Evolutionary conservation across 2,888 invertebrate species (phyloP), one percentile per base, ranked within the genome.

Genomic region (Harpalus rufipes): DNA sequence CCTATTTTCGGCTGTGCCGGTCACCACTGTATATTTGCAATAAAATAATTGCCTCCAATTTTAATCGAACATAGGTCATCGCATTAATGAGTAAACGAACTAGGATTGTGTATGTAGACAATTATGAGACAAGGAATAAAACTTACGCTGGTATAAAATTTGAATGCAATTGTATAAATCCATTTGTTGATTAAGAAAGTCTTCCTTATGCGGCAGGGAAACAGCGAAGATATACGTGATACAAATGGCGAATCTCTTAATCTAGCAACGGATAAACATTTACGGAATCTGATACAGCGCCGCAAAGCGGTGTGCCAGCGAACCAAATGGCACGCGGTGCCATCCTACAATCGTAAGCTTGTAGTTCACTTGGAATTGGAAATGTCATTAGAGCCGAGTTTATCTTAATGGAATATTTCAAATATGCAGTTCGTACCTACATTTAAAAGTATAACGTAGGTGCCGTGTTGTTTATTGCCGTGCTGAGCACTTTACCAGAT

Each of bases 241-340:
- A 7, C 39, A 82, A 72, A 72, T 82, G 14, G n/a, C 82, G 72
- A 82, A 82, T 82, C 82, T 82, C 82, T 82, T 82, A 68, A 82
- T 82, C 82, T 81, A 65, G 81, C 51, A 65, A 51, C n/a, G 51
- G 81, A 81, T 81, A 63, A 81, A 44, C 68, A 82, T 65, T 65
- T 72, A 82, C 82, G 82, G 82, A 68, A 82, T 82, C 82, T 68
- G 82, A 82, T 82, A 72, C 72, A 82, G 72, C 58, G 72, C 82
- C 82, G 82, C 72, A 32, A 58, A 72, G 63, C 82, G 72, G 56
- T 58, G 25, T 56, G 72, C 8, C 68, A 81, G 32, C n/a, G 56
- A 81, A 81, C 79, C 56, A 72, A 63, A 41, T 58, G 51, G 81
- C 44, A 63, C 81, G 59, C 61, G 51, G 65, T 81, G 81, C 65